A percentile compares a stretch with the other conserved stretches of the same genome.
These are phyloP conservation scores for Cyanoliseus patagonus DNA, from an alignment of 2,113 vertebrate genomes.

Conservation along the genomic window DNA sequence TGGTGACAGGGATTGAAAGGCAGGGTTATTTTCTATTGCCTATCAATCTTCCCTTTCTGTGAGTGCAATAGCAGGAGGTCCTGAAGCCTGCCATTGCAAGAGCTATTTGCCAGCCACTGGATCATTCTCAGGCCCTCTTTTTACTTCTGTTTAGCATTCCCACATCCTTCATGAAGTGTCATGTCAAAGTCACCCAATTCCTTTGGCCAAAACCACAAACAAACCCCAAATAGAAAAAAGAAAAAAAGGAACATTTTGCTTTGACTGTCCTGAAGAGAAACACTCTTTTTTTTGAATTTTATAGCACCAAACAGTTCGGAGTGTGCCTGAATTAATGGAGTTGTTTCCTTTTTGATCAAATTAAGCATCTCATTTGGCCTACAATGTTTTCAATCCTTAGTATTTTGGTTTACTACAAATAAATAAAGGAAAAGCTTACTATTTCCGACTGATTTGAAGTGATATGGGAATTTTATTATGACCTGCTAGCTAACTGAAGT, in stretches of 20 bases:
- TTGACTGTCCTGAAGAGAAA: background rate
- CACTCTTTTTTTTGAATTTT: background rate
- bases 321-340: background rate
- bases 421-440: background rate
- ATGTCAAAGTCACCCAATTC: constrained; percentile 37
- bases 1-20: background rate
- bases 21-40: background rate
- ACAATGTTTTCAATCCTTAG: background rate
- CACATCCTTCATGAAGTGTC: constrained; percentile 48
- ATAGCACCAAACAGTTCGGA: background rate
- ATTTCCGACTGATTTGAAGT: background rate
- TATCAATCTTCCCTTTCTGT: background rate
- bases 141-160: constrained; percentile 21
- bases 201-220: constrained; percentile 31
- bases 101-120: background rate
- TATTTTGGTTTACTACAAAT: background rate
- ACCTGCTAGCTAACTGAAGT: background rate
- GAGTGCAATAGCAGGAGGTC: background rate
- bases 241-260: background rate
- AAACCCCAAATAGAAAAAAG: background rate
- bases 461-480: background rate
- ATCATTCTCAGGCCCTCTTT: constrained; percentile 41
- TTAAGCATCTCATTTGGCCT: background rate
- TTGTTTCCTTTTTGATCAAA: constrained; percentile 6
- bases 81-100: background rate